phyloP scores from a whole-genome alignment of 2,113 vertebrate species.

The Myrmecobius fasciatus region DNA sequence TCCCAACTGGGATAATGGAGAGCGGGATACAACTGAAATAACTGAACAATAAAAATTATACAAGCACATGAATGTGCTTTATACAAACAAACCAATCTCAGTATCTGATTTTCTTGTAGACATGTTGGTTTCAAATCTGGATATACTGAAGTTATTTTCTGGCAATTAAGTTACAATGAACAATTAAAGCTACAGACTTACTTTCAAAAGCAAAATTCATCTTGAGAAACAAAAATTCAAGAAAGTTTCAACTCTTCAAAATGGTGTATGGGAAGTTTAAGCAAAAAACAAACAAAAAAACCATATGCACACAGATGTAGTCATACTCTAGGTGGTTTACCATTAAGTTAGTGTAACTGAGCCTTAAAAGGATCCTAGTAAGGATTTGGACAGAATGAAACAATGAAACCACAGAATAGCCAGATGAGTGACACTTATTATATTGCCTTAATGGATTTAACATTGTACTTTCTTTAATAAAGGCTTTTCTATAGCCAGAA shows the following conservation, averaged over 20 bases:
- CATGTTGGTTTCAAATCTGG: not conserved
- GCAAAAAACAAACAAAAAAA: constrained; percentile 28
- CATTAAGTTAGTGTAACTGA: not conserved
- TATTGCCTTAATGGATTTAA: constrained; percentile 70
- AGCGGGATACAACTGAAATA: not conserved
- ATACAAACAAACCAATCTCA: not conserved
- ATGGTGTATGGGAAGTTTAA: constrained; percentile 12
- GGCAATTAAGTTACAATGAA: not conserved
- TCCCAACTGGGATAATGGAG: not conserved
- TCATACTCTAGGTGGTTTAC: not conserved
- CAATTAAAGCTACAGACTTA: not conserved
- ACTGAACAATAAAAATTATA: not conserved
- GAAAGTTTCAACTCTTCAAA: constrained; percentile 3
- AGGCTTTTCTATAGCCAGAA: not conserved
- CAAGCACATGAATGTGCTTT: not conserved
- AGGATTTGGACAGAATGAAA: constrained; percentile 60
- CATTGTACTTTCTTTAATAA: constrained; percentile 68
- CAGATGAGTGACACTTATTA: constrained; percentile 34
- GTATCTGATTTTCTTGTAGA: not conserved
- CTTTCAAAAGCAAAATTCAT: constrained; percentile 44
- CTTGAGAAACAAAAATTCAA: constrained; percentile 4
- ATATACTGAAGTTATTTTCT: not conserved
- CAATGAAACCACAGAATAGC: constrained; percentile 31
- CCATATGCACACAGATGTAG: not conserved
- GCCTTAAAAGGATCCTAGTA: not conserved